Percentiles rank a stretch among this genome's conserved stretches.
Evolutionary conservation across 2,888 invertebrate species (phyloP).

Genomic region (Cheilosia pagana): DNA sequence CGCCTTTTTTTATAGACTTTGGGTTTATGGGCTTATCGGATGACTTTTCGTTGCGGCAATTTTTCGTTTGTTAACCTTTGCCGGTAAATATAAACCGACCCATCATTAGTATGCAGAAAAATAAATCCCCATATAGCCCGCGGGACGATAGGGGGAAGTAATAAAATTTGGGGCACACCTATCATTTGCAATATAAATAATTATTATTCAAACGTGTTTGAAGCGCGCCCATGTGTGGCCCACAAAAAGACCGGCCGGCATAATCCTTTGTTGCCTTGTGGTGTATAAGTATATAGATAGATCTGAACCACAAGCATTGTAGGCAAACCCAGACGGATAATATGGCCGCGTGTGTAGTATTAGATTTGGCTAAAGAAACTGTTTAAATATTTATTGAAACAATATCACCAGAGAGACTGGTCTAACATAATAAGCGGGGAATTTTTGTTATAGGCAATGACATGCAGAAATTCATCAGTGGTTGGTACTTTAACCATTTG

Average conservation of each 20-base stretch:
- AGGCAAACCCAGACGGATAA: no score
- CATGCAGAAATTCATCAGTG: neutral
- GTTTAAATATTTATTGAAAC: neutral
- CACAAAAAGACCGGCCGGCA: no score
- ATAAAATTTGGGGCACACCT: constrained; percentile 29
- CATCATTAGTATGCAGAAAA: constrained; percentile 1
- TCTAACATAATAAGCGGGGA: neutral
- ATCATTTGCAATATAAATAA: constrained; percentile 9
- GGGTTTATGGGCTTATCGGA: constrained; percentile 17
- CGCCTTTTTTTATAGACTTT: constrained; percentile 5
- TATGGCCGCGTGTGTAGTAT: neutral
- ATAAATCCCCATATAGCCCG: neutral
- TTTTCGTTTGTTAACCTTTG: constrained; percentile 41
- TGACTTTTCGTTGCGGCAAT: constrained; percentile 1
- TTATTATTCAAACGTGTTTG: constrained; percentile 17
- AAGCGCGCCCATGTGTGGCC: no score
- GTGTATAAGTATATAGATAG: no score
- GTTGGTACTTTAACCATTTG: neutral
- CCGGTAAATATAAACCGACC: neutral
- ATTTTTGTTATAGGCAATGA: neutral
- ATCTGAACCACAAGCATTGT: no score
- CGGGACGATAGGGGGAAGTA: constrained; percentile 20
- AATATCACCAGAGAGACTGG: neutral
- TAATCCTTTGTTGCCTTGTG: no score
- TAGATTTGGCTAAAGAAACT: neutral